Conservation (phyloP, 2,888 invertebrate species). For the Herminia tarsipennalis region DNA sequence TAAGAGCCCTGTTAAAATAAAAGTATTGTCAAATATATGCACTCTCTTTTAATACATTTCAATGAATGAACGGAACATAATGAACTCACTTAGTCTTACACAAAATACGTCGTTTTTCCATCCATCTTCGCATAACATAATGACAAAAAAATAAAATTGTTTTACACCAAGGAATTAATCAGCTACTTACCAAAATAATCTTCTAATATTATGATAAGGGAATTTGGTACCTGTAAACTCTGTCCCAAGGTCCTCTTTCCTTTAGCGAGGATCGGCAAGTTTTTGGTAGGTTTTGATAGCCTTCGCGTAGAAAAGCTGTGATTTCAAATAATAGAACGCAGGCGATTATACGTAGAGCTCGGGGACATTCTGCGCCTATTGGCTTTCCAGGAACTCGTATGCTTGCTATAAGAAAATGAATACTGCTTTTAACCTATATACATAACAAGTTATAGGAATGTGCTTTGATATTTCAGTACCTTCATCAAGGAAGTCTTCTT, state of each 20-base stretch:
- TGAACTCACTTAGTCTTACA: slow-evolving; percentile 85
- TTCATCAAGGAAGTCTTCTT: slow-evolving; percentile 99
- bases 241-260: slow-evolving; percentile 94
- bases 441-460: neutral
- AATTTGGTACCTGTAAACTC: slow-evolving; percentile 88
- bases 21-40: slow-evolving; percentile 81
- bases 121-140: slow-evolving; percentile 84
- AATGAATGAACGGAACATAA: slow-evolving; percentile 79
- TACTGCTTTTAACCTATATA: neutral
- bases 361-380: slow-evolving; percentile 93
- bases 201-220: slow-evolving; percentile 42
- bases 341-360: slow-evolving; percentile 95
- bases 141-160: slow-evolving; percentile 76
- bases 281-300: slow-evolving; percentile 95
- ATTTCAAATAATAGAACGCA: slow-evolving; percentile 98
- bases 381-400: slow-evolving; percentile 86
- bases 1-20: slow-evolving; percentile 86
- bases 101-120: slow-evolving; percentile 84
- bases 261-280: slow-evolving; percentile 89
- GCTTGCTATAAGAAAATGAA: slow-evolving; percentile 81
- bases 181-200: slow-evolving; percentile 74
- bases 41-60: slow-evolving; percentile 69
- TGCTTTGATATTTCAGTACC: slow-evolving; percentile 75
- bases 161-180: slow-evolving; percentile 72
- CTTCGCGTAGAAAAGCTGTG: slow-evolving; percentile 98